These are phyloP conservation scores for Prochilodus magdalenae DNA, from an alignment of 2,113 vertebrate genomes.

Conservation along the genomic window DNA sequence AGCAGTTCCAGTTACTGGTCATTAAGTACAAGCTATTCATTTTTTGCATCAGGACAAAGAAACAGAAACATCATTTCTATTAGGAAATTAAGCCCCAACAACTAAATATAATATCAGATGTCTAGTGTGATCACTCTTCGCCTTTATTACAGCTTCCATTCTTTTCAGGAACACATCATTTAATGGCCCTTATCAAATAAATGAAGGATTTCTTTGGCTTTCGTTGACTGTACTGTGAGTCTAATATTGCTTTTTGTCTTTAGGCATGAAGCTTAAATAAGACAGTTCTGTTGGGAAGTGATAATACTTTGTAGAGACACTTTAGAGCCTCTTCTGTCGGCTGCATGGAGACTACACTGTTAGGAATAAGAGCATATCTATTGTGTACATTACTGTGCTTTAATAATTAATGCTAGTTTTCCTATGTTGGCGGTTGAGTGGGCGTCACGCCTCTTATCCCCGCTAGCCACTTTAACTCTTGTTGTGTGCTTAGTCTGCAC, in stretches of 20 bases:
- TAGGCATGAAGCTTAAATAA: neutral
- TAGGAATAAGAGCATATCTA: slow-evolving; percentile 10
- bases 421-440: slow-evolving; percentile 36
- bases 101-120: too few species aligned
- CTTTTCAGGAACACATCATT: too few species aligned
- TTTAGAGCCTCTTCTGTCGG: neutral
- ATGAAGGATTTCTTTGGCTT: too few species aligned
- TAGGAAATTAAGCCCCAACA: too few species aligned
- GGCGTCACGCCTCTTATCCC: slow-evolving; percentile 28
- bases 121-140: too few species aligned
- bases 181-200: too few species aligned
- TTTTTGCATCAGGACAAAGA: too few species aligned
- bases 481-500: slow-evolving; percentile 45
- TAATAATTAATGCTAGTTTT: slow-evolving; percentile 47
- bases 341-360: slow-evolving; percentile 4
- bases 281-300: neutral
- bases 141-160: too few species aligned
- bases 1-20: too few species aligned
- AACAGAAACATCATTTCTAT: too few species aligned
- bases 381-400: slow-evolving; percentile 20
- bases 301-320: neutral
- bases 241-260: neutral
- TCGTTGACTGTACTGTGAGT: too few species aligned
- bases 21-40: too few species aligned
- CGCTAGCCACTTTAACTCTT: slow-evolving; percentile 30